A percentile compares a stretch with the other conserved stretches of the same genome.
Evolutionary conservation across 1,140 invertebrate genomes (phyloP).

Genomic region (Drosophila hydei): DNA sequence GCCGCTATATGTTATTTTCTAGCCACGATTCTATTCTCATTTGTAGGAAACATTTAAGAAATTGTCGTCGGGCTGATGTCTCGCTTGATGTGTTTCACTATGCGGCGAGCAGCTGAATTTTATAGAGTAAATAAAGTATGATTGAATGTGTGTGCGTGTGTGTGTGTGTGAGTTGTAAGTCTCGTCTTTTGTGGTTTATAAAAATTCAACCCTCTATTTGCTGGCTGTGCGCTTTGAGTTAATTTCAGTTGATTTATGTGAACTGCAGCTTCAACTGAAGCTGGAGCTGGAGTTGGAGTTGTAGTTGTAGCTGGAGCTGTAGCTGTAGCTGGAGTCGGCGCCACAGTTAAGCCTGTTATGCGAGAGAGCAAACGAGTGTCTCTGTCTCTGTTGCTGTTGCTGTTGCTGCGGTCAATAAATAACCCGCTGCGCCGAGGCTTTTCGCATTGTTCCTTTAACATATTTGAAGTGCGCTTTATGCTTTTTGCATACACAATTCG

Average conservation of each 20-base stretch:
- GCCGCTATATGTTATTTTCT: slow-evolving; percentile 51
- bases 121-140: slow-evolving; percentile 69
- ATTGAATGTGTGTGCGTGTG: slow-evolving; percentile 59
- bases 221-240: slow-evolving; percentile 53
- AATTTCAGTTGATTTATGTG: slow-evolving; percentile 78
- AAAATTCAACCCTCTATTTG: slow-evolving; percentile 69
- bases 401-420: slow-evolving; percentile 74
- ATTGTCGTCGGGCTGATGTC: slow-evolving; percentile 57
- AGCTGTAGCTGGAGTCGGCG: not conserved
- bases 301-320: not conserved
- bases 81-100: slow-evolving; percentile 9
- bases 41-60: slow-evolving; percentile 75
- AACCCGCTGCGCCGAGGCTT: slow-evolving; percentile 68
- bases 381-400: slow-evolving; percentile 30
- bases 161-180: slow-evolving; percentile 14
- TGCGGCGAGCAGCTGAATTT: slow-evolving; percentile 45
- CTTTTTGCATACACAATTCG: slow-evolving; percentile 73
- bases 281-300: not conserved
- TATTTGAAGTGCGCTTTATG: slow-evolving; percentile 76
- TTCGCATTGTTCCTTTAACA: slow-evolving; percentile 65
- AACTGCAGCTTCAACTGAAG: slow-evolving; percentile 26
- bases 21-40: slow-evolving; percentile 53
- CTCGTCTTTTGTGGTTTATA: slow-evolving; percentile 56
- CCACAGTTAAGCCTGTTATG: slow-evolving; percentile 43
- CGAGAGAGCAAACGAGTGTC: slow-evolving; percentile 11